Evolutionary conservation across 2,113 vertebrate species (phyloP).

Genomic region (Lepus europaeus): DNA sequence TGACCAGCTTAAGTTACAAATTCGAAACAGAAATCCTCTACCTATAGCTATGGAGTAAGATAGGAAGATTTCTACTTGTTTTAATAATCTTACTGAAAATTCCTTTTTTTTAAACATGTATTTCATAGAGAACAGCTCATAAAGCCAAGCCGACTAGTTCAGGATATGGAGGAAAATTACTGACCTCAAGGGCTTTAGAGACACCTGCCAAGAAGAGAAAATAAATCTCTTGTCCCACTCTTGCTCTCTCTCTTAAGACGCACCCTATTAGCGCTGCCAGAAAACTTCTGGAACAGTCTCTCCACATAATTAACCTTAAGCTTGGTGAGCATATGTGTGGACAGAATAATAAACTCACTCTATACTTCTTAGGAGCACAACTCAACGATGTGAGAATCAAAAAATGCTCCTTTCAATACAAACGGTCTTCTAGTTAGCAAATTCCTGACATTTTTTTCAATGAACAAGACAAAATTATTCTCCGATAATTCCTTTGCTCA

Average conservation of each 20-base stretch:
- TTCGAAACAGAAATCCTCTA: neutral
- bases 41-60: neutral
- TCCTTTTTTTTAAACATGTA: neutral
- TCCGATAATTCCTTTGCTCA: slow-evolving; percentile 63
- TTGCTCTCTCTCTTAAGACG: slow-evolving; percentile 78
- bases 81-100: neutral
- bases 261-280: slow-evolving; percentile 81
- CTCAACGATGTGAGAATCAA: slow-evolving; percentile 79
- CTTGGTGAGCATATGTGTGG: slow-evolving; percentile 81
- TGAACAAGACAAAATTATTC: slow-evolving; percentile 26
- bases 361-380: slow-evolving; percentile 63
- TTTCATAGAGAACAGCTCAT: neutral
- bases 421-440: slow-evolving; percentile 73
- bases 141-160: slow-evolving; percentile 79
- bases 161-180: slow-evolving; percentile 80
- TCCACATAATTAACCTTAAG: slow-evolving; percentile 83
- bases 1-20: neutral
- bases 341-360: slow-evolving; percentile 83
- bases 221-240: slow-evolving; percentile 81
- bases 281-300: slow-evolving; percentile 83
- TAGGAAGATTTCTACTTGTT: neutral
- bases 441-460: neutral
- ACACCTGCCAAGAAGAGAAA: slow-evolving; percentile 81
- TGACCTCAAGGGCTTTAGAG: slow-evolving; percentile 81
- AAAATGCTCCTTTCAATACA: slow-evolving; percentile 82